A percentile compares a stretch with the other conserved stretches of the same genome.
These are phyloP conservation scores for Limonius californicus DNA, from an alignment of 1,140 invertebrate species.

Conservation along the genomic window DNA sequence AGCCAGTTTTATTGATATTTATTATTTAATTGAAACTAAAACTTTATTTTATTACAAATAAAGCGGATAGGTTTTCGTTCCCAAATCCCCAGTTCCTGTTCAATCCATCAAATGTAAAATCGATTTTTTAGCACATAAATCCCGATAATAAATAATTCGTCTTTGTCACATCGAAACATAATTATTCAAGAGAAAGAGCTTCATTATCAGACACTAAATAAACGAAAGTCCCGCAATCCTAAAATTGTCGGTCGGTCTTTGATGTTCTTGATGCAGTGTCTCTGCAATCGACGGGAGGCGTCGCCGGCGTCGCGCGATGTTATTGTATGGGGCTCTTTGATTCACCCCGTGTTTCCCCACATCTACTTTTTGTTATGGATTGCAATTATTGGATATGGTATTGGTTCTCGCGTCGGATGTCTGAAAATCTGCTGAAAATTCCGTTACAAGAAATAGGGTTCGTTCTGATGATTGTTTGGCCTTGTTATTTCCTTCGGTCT, in stretches of 20 bases:
- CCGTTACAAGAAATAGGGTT: constrained; percentile 1
- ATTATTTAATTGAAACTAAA: no score
- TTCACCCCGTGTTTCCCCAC: not conserved
- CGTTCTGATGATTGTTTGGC: not conserved
- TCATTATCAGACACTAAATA: no score
- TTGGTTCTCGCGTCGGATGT: not conserved
- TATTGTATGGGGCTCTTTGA: not conserved
- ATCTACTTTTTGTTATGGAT: constrained; percentile 1
- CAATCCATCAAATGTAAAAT: no score
- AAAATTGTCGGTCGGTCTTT: not conserved
- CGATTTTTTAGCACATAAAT: no score
- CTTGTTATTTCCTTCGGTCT: constrained; percentile 1
- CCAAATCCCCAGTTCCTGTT: no score
- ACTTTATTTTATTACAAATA: no score
- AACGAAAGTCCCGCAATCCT: no score
- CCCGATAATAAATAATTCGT: no score
- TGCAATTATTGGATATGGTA: constrained; percentile 9
- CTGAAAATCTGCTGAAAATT: not conserved
- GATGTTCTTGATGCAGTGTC: not conserved
- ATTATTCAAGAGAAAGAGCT: no score
- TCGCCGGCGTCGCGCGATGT: not conserved
- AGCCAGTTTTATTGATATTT: no score
- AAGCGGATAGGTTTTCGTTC: no score
- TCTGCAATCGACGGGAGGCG: constrained; percentile 2
- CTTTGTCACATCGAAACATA: no score